Evolutionary conservation across 37 sponge, comb jelly and placozoan species (phyloP).

Genomic region (Cliona cf. orientalis): DNA sequence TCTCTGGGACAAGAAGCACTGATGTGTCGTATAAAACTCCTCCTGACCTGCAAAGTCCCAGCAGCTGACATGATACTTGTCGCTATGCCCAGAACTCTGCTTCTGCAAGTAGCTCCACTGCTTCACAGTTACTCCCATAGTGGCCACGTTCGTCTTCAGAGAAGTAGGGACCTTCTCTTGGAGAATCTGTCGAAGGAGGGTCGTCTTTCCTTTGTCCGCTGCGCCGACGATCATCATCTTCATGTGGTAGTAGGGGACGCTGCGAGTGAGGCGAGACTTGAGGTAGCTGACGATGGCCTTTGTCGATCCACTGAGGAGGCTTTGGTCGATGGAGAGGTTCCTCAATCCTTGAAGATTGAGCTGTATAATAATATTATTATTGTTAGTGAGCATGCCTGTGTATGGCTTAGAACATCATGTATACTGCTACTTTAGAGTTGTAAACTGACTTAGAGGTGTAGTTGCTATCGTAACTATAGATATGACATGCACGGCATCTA

Average conservation of each 20-base stretch:
- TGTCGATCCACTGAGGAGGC: slow-evolving; percentile 42
- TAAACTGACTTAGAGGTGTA: no score
- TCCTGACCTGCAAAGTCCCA: slow-evolving; percentile 95
- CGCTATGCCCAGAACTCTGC: neutral
- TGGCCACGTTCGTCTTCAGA: slow-evolving; percentile 49
- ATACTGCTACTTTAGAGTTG: no score
- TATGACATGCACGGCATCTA: neutral
- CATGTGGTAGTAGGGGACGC: slow-evolving; percentile 81
- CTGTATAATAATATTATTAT: slow-evolving; percentile 18
- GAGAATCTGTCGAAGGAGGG: slow-evolving; percentile 69
- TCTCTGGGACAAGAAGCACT: slow-evolving; percentile 84
- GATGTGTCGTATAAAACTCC: slow-evolving; percentile 90
- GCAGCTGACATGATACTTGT: slow-evolving; percentile 68
- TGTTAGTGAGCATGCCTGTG: no score
- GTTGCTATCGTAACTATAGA: no score
- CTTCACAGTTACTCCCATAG: slow-evolving; percentile 78
- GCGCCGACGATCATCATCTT: slow-evolving; percentile 86
- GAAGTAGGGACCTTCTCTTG: neutral
- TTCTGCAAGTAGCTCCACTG: slow-evolving; percentile 67
- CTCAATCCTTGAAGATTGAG: slow-evolving; percentile 62
- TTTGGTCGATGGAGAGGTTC: slow-evolving; percentile 50
- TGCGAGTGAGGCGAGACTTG: slow-evolving; percentile 54
- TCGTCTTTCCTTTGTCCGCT: slow-evolving; percentile 83
- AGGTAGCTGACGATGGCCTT: slow-evolving; percentile 53
- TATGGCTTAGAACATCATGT: no score